phyloP scores from a whole-genome alignment of 2,888 invertebrate genomes.

The Papilio demoleus region DNA sequence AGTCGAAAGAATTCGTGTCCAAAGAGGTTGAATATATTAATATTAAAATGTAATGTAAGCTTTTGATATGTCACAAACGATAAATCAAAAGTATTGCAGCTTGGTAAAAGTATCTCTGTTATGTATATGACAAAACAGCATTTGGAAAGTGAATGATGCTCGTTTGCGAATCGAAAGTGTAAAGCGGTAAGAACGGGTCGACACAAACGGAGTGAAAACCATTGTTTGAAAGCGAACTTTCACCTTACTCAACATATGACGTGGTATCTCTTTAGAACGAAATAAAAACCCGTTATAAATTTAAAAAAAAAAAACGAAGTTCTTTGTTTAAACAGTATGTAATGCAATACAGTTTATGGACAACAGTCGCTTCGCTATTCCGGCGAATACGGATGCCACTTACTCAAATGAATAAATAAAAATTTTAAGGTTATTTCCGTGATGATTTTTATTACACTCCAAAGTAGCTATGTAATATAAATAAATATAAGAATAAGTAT shows the following conservation, averaged over 20 bases:
- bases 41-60: no score
- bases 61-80: no score
- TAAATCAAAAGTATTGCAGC: no score
- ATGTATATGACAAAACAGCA: slow-evolving; percentile 1
- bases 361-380: no score
- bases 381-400: no score
- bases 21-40: neutral
- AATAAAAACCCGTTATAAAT: slow-evolving; percentile 3
- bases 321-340: no score
- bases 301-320: neutral
- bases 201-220: slow-evolving; percentile 43
- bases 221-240: slow-evolving; percentile 43
- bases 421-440: neutral
- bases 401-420: no score
- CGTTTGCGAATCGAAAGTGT: slow-evolving; percentile 31
- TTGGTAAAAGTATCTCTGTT: no score
- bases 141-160: slow-evolving; percentile 30
- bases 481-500: slow-evolving; percentile 17
- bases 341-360: no score
- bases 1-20: neutral
- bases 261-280: neutral
- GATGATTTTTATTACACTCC: neutral
- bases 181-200: slow-evolving; percentile 24
- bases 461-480: neutral
- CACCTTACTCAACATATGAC: slow-evolving; percentile 32